Evolutionary conservation across 2,888 invertebrate genomes (phyloP).

Genomic region (Caradrina clavipalpis): DNA sequence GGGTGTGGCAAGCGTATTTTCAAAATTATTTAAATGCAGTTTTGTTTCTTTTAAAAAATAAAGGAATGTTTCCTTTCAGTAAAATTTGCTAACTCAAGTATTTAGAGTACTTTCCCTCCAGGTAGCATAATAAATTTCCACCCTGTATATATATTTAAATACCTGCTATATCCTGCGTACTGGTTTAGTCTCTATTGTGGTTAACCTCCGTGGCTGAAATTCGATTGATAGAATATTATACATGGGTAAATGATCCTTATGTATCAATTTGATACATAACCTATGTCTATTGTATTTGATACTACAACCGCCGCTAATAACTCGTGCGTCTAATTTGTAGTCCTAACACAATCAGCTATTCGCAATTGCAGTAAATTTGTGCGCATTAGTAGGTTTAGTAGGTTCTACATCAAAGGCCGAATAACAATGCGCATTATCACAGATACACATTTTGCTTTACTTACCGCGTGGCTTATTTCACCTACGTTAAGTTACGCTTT

Average conservation of each 20-base stretch:
- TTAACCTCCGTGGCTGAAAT: background rate
- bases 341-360: constrained; percentile 9
- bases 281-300: constrained; percentile 1
- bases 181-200: too few relatives aligned
- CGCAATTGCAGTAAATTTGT: constrained; percentile 19
- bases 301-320: constrained; percentile 29
- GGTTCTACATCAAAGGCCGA: constrained; percentile 1
- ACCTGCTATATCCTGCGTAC: too few relatives aligned
- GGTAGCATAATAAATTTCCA: too few relatives aligned
- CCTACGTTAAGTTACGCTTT: too few relatives aligned
- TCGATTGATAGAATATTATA: background rate
- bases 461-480: too few relatives aligned
- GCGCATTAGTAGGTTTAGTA: constrained; percentile 4
- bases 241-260: background rate
- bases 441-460: background rate
- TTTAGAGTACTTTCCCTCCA: too few relatives aligned
- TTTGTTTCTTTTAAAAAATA: too few relatives aligned
- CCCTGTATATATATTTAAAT: too few relatives aligned
- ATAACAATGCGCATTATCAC: background rate
- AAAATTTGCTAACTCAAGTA: too few relatives aligned
- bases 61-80: too few relatives aligned
- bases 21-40: too few relatives aligned
- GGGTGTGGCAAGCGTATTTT: too few relatives aligned
- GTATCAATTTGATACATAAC: background rate
- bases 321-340: constrained; percentile 36